Evolutionary conservation across 1,140 invertebrate genomes (phyloP).

Genomic region (Antheraea mylitta): DNA sequence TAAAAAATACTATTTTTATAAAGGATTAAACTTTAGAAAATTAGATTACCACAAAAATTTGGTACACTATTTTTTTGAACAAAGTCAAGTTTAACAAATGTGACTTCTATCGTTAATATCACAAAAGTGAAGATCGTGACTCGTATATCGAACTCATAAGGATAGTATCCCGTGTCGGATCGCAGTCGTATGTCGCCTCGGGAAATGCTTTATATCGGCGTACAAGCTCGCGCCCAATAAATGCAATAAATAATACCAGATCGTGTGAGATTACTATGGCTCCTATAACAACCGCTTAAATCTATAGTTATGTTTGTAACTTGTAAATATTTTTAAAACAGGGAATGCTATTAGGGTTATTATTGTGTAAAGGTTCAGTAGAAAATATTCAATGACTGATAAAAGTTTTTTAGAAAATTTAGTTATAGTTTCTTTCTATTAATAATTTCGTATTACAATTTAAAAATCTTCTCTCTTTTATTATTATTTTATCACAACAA

Average conservation of each 20-base stretch:
- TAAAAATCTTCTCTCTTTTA: too few species aligned
- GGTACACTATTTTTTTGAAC: too few species aligned
- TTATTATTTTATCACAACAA: too few species aligned
- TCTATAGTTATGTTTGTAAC: constrained; percentile 42
- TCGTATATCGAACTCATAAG: constrained; percentile 11
- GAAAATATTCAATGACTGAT: background rate
- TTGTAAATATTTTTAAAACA: constrained; percentile 19
- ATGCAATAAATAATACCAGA: constrained; percentile 63
- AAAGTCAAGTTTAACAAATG: background rate
- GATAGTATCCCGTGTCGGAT: constrained; percentile 37
- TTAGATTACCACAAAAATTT: too few species aligned
- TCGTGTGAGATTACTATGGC: constrained; percentile 57
- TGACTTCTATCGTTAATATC: background rate
- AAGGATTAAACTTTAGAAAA: too few species aligned
- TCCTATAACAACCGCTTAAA: constrained; percentile 57
- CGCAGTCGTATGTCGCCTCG: constrained; percentile 56
- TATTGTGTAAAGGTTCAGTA: constrained; percentile 21
- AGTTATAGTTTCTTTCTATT: too few species aligned
- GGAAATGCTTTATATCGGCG: constrained; percentile 54
- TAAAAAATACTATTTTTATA: too few species aligned
- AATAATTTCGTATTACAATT: too few species aligned
- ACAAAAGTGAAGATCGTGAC: background rate
- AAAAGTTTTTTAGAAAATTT: too few species aligned
- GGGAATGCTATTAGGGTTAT: background rate
- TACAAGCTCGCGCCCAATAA: constrained; percentile 58